phyloP scores from a whole-genome alignment of 2,797 vertebrate species.

The Sternarchorhynchus goeldii region DNA sequence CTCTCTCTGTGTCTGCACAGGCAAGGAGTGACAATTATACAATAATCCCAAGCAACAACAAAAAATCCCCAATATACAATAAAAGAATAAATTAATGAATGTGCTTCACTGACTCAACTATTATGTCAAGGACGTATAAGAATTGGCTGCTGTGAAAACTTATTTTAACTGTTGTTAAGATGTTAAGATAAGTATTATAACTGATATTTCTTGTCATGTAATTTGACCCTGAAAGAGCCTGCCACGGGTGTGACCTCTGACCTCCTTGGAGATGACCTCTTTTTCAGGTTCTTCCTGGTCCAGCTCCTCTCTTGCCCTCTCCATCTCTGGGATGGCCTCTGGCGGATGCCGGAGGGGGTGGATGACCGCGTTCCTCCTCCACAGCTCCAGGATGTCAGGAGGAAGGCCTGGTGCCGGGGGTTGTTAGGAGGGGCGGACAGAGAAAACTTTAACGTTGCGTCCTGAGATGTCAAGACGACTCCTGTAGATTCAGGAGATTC shows the following conservation, averaged over 20 bases:
- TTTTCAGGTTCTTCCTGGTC: constrained; percentile 13
- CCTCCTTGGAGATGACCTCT: constrained; percentile 58
- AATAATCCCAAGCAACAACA: constrained; percentile 4
- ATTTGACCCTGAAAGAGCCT: not conserved
- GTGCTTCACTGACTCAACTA: no score
- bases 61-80: not conserved
- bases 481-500: no score
- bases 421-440: not conserved
- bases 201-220: no score
- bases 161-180: not conserved
- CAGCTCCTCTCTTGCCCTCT: constrained; percentile 39
- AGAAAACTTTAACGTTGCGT: no score
- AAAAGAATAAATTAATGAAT: no score
- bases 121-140: no score
- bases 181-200: no score
- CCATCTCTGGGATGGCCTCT: constrained; percentile 50
- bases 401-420: constrained; percentile 57
- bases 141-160: no score
- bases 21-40: not conserved
- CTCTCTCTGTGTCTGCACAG: constrained; percentile 47
- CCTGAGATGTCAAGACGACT: no score
- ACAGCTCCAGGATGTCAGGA: constrained; percentile 62
- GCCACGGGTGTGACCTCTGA: constrained; percentile 30
- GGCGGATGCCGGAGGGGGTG: constrained; percentile 53
- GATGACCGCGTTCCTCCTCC: constrained; percentile 65